Evolutionary conservation across 2,113 vertebrate species (phyloP).

Genomic region (Chaetodon trifascialis): DNA sequence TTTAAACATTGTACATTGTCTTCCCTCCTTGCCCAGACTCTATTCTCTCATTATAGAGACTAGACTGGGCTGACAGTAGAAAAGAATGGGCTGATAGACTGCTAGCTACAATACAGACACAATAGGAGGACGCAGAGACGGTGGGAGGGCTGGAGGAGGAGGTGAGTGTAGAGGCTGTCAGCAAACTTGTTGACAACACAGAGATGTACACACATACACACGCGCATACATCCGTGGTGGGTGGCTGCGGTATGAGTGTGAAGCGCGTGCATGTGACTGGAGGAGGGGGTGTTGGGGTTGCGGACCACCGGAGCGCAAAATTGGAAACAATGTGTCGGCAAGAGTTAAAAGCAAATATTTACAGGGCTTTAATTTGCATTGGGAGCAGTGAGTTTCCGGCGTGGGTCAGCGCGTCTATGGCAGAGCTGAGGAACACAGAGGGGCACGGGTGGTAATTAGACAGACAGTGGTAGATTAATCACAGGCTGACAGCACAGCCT

Average conservation of each 20-base stretch:
- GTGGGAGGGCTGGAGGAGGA: conserved; percentile 21
- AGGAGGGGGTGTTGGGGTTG: conserved; percentile 35
- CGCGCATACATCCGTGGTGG: neutral
- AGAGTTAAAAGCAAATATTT: conserved; percentile 82
- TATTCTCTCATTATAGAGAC: conserved; percentile 29
- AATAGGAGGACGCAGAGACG: conserved; percentile 42
- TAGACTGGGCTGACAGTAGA: conserved; percentile 43
- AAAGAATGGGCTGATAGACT: conserved; percentile 51
- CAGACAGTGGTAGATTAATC: conserved; percentile 76
- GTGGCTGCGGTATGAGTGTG: neutral
- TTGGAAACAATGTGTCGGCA: conserved; percentile 76
- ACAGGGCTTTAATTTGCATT: conserved; percentile 74
- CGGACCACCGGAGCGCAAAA: conserved; percentile 68
- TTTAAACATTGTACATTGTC: conserved; percentile 25
- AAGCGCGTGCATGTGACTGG: neutral
- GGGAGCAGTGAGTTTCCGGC: conserved; percentile 59
- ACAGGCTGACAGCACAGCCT: conserved; percentile 60
- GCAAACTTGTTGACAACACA: conserved; percentile 50
- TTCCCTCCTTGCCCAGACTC: conserved; percentile 12
- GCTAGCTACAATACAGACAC: conserved; percentile 48
- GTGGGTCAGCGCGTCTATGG: conserved; percentile 63
- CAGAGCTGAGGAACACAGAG: conserved; percentile 44
- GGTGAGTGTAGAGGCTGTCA: conserved; percentile 39
- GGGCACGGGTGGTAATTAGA: conserved; percentile 72
- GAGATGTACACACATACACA: conserved; percentile 8